Evolutionary conservation across 2,888 invertebrate species (phyloP).

Genomic region (Netelia fuscicornis): DNA sequence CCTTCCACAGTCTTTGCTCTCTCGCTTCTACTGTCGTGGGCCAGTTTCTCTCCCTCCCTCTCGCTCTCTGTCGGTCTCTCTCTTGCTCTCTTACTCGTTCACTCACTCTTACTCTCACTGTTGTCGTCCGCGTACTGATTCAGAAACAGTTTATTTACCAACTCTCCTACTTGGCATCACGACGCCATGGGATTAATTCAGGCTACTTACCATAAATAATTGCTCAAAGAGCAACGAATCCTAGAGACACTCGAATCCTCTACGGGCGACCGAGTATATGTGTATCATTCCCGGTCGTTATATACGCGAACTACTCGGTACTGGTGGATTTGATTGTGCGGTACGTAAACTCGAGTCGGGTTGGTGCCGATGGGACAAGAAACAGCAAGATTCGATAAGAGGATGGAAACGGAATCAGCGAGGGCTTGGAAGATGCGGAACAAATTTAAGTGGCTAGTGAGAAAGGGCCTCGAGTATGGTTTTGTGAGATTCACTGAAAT

Average conservation of each 20-base stretch:
- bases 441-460: too few species aligned
- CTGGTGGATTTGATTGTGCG: background rate
- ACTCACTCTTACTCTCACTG: constrained; percentile 1
- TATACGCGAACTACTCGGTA: background rate
- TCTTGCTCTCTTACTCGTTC: background rate
- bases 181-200: constrained; percentile 71
- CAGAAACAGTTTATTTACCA: constrained; percentile 76
- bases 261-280: background rate
- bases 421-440: too few species aligned
- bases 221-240: constrained; percentile 70
- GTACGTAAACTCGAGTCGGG: background rate
- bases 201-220: constrained; percentile 75
- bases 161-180: constrained; percentile 58
- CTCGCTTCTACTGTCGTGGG: constrained; percentile 14
- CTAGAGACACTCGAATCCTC: constrained; percentile 39
- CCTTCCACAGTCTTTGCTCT: constrained; percentile 51
- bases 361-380: background rate
- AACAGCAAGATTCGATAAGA: background rate
- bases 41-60: constrained; percentile 7
- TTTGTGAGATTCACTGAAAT: background rate
- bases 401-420: background rate
- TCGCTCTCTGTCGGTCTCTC: constrained; percentile 15
- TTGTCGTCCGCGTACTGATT: constrained; percentile 70
- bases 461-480: background rate
- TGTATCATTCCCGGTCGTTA: background rate